Conservation (phyloP, 1,140 invertebrate species). For the Chrysopa pallens region DNA sequence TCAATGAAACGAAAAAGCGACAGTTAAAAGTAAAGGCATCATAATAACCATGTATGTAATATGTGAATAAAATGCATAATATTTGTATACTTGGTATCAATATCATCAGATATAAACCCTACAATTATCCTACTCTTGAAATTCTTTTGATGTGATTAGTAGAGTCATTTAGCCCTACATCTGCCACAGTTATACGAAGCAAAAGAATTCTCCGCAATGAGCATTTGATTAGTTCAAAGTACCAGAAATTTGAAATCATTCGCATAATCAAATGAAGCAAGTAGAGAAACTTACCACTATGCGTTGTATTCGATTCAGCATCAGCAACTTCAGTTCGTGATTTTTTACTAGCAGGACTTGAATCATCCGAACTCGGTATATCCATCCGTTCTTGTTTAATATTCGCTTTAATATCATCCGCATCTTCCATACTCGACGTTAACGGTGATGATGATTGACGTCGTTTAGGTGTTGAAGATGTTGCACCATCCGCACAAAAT, state of each 20-base stretch:
- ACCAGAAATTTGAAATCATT: background rate
- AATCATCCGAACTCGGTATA: conserved; percentile 32
- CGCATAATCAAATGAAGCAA: background rate
- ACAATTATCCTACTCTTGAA: no score
- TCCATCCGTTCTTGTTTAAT: conserved; percentile 53
- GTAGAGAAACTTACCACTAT: conserved; percentile 60
- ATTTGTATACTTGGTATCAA: no score
- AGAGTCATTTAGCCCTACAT: no score
- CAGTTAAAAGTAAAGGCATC: no score
- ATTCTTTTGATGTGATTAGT: no score
- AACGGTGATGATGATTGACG: conserved; percentile 41
- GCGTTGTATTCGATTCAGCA: conserved; percentile 72
- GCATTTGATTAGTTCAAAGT: background rate
- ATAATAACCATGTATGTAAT: no score
- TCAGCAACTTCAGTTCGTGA: conserved; percentile 63
- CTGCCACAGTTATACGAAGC: no score
- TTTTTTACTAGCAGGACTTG: conserved; percentile 31
- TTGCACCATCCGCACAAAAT: conserved; percentile 40
- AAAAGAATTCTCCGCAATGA: background rate
- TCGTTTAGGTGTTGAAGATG: conserved; percentile 51
- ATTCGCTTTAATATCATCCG: conserved; percentile 48
- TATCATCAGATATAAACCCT: no score
- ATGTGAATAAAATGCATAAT: no score
- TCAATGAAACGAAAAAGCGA: no score
- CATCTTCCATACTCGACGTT: conserved; percentile 32